Conservation (phyloP, 2,797 vertebrate genomes). For the Ficedula albicollis region DNA sequence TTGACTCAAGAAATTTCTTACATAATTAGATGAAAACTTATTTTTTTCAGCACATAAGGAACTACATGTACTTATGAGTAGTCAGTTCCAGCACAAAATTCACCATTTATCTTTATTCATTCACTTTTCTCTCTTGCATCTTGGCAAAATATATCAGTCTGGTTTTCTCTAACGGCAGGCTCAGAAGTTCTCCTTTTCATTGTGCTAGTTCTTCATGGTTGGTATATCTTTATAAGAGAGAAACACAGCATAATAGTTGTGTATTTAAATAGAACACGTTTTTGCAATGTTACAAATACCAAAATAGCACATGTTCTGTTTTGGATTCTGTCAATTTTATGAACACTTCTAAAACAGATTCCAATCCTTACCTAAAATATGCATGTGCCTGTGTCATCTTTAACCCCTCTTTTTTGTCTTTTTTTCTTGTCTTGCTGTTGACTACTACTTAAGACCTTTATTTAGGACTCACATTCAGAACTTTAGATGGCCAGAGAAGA, state of each 20-base stretch:
- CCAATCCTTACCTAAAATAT: not conserved
- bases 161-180: conserved; percentile 1
- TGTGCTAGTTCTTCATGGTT: not conserved
- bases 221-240: not conserved
- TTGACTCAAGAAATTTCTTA: conserved; percentile 39
- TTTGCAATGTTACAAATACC: not conserved
- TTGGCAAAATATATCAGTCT: not conserved
- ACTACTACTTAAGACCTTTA: not conserved
- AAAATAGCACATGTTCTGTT: not conserved
- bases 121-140: not conserved
- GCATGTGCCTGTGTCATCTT: not conserved
- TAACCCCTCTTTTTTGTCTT: not conserved
- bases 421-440: not conserved
- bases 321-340: not conserved
- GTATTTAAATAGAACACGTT: conserved; percentile 38
- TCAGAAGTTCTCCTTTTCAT: not conserved
- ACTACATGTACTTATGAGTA: conserved; percentile 22
- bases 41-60: conserved; percentile 7
- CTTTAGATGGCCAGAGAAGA: not conserved
- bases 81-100: conserved; percentile 6
- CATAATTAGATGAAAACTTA: conserved; percentile 30
- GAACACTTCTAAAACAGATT: conserved; percentile 6
- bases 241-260: not conserved
- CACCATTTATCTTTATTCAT: conserved; percentile 8
- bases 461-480: not conserved